Percentiles rank a stretch among this genome's conserved stretches.
Conservation (phyloP, 1,140 invertebrate species). For the Limonius californicus region DNA sequence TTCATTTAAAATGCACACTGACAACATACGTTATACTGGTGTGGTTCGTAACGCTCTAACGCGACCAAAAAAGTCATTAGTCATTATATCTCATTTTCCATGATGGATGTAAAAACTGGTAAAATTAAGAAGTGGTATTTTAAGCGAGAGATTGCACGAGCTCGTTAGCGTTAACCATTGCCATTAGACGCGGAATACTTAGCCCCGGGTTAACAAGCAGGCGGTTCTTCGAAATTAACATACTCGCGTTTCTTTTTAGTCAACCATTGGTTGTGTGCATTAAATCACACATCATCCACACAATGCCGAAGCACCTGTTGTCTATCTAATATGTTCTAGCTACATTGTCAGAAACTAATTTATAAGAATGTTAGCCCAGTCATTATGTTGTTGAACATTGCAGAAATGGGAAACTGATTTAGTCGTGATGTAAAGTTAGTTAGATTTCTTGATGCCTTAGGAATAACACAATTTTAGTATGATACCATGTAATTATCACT, state of each 20-base stretch:
- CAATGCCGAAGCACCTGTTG: not conserved
- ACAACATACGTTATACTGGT: too few relatives aligned
- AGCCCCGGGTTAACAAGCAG: conserved; percentile 1
- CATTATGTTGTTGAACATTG: not conserved
- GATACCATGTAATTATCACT: too few relatives aligned
- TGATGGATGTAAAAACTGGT: conserved; percentile 7
- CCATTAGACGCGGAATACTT: conserved; percentile 3
- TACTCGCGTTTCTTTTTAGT: not conserved
- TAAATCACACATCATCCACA: not conserved
- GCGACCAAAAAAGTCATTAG: conserved; percentile 4
- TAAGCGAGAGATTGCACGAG: conserved; percentile 6
- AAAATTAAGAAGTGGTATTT: conserved; percentile 11
- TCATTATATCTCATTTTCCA: conserved; percentile 9
- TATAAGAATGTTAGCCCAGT: not conserved
- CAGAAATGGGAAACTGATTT: not conserved
- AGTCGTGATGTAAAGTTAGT: too few relatives aligned
- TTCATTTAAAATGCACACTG: too few relatives aligned
- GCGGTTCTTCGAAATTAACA: conserved; percentile 5
- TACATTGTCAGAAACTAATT: not conserved
- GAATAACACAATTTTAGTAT: too few relatives aligned
- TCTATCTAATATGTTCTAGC: not conserved
- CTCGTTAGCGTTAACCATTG: conserved; percentile 5
- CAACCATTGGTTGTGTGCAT: not conserved
- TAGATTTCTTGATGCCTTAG: too few relatives aligned
- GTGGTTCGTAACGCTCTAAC: not conserved